Conservation (phyloP, 2,888 invertebrate species). For the Cephus runcator region DNA sequence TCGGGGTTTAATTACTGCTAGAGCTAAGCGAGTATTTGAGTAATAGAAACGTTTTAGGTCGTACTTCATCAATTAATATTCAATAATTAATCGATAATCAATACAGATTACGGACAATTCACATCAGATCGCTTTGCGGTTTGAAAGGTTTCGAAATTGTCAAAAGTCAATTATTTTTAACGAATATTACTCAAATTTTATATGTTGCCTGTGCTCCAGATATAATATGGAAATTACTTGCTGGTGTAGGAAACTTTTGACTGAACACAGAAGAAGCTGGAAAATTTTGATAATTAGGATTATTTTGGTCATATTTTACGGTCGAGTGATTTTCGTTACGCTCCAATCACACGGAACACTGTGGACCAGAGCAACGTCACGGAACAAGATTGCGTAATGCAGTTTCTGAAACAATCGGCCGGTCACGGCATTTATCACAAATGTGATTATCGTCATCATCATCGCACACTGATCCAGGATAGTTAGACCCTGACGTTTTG, state of each 20-base stretch:
- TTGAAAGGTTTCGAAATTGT: neutral
- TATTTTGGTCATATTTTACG: conserved; percentile 51
- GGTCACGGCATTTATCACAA: conserved; percentile 30
- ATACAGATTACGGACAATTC: neutral
- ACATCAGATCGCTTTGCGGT: neutral
- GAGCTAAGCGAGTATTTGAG: neutral
- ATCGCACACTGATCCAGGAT: neutral
- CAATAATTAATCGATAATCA: neutral
- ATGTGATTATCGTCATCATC: conserved; percentile 31
- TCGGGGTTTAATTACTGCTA: neutral
- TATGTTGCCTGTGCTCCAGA: neutral
- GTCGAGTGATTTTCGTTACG: conserved; percentile 40
- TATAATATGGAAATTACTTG: neutral
- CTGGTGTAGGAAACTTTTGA: neutral
- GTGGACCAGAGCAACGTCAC: conserved; percentile 23
- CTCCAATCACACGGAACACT: conserved; percentile 28
- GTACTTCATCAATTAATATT: neutral
- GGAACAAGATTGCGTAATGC: conserved; percentile 33
- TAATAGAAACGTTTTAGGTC: neutral
- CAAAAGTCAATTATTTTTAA: neutral
- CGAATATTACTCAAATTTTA: neutral
- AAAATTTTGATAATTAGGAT: conserved; percentile 54
- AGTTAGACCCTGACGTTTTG: neutral
- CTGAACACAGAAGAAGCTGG: neutral
- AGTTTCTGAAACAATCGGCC: conserved; percentile 36